phyloP scores from a whole-genome alignment of 2,113 vertebrate species.

The Callopanchax toddi region DNA sequence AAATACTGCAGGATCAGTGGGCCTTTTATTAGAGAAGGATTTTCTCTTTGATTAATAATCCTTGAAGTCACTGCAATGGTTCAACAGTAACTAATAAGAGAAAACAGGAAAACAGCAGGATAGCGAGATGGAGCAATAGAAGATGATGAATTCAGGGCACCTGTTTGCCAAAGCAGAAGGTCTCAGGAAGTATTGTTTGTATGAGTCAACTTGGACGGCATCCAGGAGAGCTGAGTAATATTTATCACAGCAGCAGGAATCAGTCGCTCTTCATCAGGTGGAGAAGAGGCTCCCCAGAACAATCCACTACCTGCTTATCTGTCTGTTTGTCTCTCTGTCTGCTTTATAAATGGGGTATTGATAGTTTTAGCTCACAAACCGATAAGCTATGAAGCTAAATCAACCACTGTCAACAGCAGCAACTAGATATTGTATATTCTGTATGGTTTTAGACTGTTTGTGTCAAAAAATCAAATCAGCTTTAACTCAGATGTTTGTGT shows the following conservation, averaged over 20 bases:
- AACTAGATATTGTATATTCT: no score
- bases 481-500: no score
- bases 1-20: conserved; percentile 9
- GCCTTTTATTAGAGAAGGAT: conserved; percentile 18
- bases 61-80: conserved; percentile 36
- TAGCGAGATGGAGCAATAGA: conserved; percentile 36
- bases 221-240: conserved; percentile 60
- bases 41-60: conserved; percentile 53
- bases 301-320: conserved; percentile 16
- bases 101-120: conserved; percentile 37
- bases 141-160: conserved; percentile 64
- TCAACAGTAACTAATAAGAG: conserved; percentile 51
- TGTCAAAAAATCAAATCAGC: no score
- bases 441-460: no score
- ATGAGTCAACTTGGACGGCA: conserved; percentile 58
- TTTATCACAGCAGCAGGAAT: conserved; percentile 63
- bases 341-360: neutral
- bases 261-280: conserved; percentile 45
- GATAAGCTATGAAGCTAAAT: neutral
- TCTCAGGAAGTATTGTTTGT: conserved; percentile 58
- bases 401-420: neutral
- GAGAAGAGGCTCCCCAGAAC: conserved; percentile 25
- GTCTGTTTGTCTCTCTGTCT: neutral
- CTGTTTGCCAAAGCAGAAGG: conserved; percentile 59
- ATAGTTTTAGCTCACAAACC: neutral